phyloP scores from a whole-genome alignment of 1,140 invertebrate genomes.

The Trachelipus rathkii region DNA sequence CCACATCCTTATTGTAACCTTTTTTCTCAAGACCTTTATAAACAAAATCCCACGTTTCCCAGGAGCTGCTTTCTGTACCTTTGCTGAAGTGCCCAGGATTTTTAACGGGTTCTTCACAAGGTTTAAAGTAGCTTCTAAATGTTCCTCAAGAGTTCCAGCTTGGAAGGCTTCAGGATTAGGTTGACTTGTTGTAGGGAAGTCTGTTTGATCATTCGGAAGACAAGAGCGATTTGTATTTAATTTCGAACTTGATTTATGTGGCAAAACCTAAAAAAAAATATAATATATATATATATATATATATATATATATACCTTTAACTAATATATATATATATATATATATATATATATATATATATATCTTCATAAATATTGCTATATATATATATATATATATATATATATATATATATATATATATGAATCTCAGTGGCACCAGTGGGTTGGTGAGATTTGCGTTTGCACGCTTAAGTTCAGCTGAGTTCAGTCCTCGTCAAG shows the following conservation, averaged over 20 bases:
- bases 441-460: too few relatives aligned
- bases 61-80: conserved; percentile 47
- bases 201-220: conserved; percentile 24
- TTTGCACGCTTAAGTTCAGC: too few relatives aligned
- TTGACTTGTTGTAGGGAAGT: conserved; percentile 27
- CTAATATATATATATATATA: too few relatives aligned
- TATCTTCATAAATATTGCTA: too few relatives aligned
- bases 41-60: conserved; percentile 72
- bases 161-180: conserved; percentile 42
- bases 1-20: conserved; percentile 65
- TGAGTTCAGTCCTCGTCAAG: too few relatives aligned
- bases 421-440: too few relatives aligned
- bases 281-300: too few relatives aligned
- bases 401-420: too few relatives aligned
- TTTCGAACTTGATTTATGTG: conserved; percentile 38
- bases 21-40: conserved; percentile 68
- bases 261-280: conserved; percentile 44
- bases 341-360: too few relatives aligned
- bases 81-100: conserved; percentile 26
- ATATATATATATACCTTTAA: too few relatives aligned
- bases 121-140: conserved; percentile 38
- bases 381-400: too few relatives aligned
- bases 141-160: conserved; percentile 43
- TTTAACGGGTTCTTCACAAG: conserved; percentile 37
- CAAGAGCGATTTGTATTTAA: conserved; percentile 14